Base-by-base conservation (phyloP, 2,113 vertebrate genomes). In the Strix aluco region DNA sequence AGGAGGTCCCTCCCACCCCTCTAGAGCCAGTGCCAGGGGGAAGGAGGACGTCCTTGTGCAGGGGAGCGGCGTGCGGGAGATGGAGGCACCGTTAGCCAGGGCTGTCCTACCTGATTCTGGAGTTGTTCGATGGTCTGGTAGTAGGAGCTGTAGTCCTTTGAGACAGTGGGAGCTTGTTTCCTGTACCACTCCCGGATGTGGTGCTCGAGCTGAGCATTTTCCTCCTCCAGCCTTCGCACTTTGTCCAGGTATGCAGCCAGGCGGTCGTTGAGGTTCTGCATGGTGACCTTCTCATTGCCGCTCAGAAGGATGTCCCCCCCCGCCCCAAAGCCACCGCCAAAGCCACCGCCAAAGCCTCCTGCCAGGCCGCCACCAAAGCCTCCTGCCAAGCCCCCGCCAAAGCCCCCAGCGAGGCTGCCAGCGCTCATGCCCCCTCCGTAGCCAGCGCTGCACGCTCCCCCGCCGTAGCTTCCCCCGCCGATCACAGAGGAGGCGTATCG, bases 241-340 rank as follows among this genome's bases (percentile, higher is more conserved):
- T 97, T 98, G 20, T 98, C 97, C 97, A 98, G 57, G 90, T 98
- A 98, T 13, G 46, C 0, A 2, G 98, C 97, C 96, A 98, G 94
- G 88, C 98, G 98, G 63, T 98, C 97, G 12, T 95, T 98, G 58
- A 98, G 97, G 94, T 98, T 97, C 93, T 98, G 98, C 98, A 98
- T 98, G 93, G 98, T 97, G 46, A 95, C 29, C 80, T 98, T 98
- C 81, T 98, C 98, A 36, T 98, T 97, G 86, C 95, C 96, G 1
- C 70, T 42, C 29, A 98, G 95, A 32, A 98, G 96, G 67, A 86
- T 72, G 22, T 98, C 97, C 11, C 97, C 97, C 2, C 95, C 97
- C 2, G 92, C 46, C 22, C 67, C 65, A 19, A 81, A 96, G 70
- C 95, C 70, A 2, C 92, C 94, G 0, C 7, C 75, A 8, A 81